A percentile compares a stretch with the other conserved stretches of the same genome.
These are phyloP conservation scores for Brachionus calyciflorus DNA, from an alignment of 1,140 invertebrate genomes.

Conservation along the genomic window DNA sequence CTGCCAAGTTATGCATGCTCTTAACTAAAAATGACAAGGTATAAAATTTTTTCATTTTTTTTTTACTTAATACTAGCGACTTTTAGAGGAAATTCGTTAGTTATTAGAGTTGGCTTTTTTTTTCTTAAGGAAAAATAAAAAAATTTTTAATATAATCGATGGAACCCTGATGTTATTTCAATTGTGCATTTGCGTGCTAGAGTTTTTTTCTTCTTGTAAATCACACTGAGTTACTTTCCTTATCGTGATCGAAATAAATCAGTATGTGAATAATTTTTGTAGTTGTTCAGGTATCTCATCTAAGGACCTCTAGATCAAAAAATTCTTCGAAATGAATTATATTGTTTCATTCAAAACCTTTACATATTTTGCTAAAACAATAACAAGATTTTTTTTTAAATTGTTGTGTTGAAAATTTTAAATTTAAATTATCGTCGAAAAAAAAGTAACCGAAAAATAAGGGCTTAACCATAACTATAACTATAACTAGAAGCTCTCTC, in stretches of 20 bases:
- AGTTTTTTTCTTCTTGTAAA: neutral
- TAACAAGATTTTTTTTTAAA: constrained; percentile 8
- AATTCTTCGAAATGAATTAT: neutral
- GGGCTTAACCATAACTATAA: constrained; percentile 18
- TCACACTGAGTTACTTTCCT: neutral
- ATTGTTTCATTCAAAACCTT: constrained; percentile 2
- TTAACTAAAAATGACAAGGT: constrained; percentile 16
- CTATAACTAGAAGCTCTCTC: constrained; percentile 21
- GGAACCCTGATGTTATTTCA: too few relatives aligned
- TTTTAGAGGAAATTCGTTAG: too few relatives aligned
- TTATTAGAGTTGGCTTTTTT: too few relatives aligned
- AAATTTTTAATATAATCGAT: too few relatives aligned
- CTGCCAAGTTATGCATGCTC: constrained; percentile 10
- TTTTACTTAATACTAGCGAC: too few relatives aligned
- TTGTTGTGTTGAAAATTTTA: neutral
- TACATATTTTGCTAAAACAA: constrained; percentile 12
- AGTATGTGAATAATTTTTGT: too few relatives aligned
- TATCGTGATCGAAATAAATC: neutral
- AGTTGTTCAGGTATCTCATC: too few relatives aligned
- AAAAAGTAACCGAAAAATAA: neutral
- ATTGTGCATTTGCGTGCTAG: constrained; percentile 13
- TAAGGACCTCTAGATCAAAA: neutral
- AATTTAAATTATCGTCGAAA: constrained; percentile 24
- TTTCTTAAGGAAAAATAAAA: too few relatives aligned
- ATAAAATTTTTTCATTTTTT: too few relatives aligned